Evolutionary conservation across 2,888 invertebrate species (phyloP), one percentile per base, ranked within the genome.

Genomic region (Apamea anceps): DNA sequence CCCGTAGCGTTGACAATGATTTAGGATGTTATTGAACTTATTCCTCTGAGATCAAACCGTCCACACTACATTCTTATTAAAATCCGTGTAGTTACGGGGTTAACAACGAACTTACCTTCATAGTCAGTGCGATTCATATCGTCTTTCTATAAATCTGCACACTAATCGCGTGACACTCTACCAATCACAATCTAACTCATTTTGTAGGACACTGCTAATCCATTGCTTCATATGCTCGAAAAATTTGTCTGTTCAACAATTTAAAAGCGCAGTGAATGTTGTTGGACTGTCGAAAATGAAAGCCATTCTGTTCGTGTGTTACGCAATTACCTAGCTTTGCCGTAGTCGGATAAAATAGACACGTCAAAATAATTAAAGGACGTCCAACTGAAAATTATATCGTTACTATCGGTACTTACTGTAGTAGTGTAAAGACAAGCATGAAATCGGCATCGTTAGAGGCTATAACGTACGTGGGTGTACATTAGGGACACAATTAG

Each of bases 371-470:
- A 70, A 45, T 78, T 54, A 63, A 63, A 60, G 32, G n/a, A 48
- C 21, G 48, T 66, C 28, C 37, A 45, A 45, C 60, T 57, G 37
- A 72, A 77, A 86, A 91, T 90, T 82, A 90, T 81, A 74, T 84
- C 76, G 85, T 91, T 81, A 85, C 75, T 21, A 65, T 54, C 28
- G 68, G 7, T 57, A 62, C n/a, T 13, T 37, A 81, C 84, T 60
- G 76, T 37, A 82, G 28, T 82, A 76, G 81, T 71, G 72, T 75
- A 86, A 84, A 85, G 93, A 93, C 94, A 93, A 87, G 90, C 94
- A 91, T 93, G 88, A 93, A 94, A 94, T 94, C 89, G 87, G 66
- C 81, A 88, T 90, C 91, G 87, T 91, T 90, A 90, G 80, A 84
- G 75, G 79, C 82, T 77, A 85, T 89, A 88, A 85, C 80, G 87